Evolutionary conservation across 2,797 vertebrate genomes (phyloP), one percentile per base, ranked within the genome.

Genomic region (Falco novaeseelandiae): DNA sequence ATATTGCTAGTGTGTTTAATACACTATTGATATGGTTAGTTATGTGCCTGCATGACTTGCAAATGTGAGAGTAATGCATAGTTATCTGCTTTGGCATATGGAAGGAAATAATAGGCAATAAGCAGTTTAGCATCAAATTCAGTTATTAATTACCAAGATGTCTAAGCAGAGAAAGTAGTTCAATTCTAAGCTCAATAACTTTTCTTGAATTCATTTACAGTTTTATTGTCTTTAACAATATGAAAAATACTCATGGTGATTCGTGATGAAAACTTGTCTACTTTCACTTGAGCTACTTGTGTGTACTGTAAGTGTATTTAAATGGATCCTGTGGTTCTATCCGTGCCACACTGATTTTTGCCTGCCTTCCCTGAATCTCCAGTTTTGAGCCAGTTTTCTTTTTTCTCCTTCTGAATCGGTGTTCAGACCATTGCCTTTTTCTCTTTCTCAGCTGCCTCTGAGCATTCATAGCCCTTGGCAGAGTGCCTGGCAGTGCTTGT

Each of bases 371-470:
- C 49, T 21, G 32, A 65, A 63, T 93, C 34, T 86, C 38, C 51
- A 62, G 12, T 89, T 85, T 69, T 1, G 1, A 27, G 26, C 38
- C 69, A 66, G 32, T 89, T 94, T 73, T 67, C 40, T 74, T 83
- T 83, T 73, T 90, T 29, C 11, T 78, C 8, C 25, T 76, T 69
- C 83, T 79, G 22, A 84, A 76, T 88, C 1, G 4, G 26, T 62
- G n/a, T 70, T 95, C 81, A 89, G 30, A 55, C 74, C 0, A 0
- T 48, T 90, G 49, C 61, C 8, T 92, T 87, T 91, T 94, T 69
- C 62, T 70, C 30, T 82, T 90, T 92, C 78, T 89, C 72, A 86
- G 67, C 83, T 97, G 74, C 71, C 71, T 87, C 46, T 80, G 71
- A 92, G 34, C 82, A 44, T 80, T 92, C 63, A 23, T 20, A 70